Evolutionary conservation across 2,888 invertebrate species (phyloP).

Genomic region (Tetramorium bicarinatum): DNA sequence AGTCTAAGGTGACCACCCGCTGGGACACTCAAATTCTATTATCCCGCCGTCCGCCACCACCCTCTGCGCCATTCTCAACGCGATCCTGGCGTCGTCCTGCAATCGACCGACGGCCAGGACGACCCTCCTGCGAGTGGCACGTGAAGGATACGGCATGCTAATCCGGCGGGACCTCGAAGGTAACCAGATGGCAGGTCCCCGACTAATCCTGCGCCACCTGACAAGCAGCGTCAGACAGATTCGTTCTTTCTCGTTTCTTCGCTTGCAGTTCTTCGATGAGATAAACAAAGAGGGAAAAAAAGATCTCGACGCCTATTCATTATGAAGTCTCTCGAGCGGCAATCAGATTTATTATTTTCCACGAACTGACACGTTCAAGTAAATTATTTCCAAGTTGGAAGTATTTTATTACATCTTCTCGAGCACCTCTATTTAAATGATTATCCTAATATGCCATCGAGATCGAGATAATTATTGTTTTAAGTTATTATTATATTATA

Average conservation of each 20-base stretch:
- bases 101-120: constrained; percentile 56
- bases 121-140: constrained; percentile 72
- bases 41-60: constrained; percentile 64
- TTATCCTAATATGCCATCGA: not conserved
- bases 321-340: constrained; percentile 24
- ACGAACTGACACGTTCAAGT: not conserved
- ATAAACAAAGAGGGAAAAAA: not conserved
- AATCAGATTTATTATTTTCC: constrained; percentile 42
- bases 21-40: constrained; percentile 50
- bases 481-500: not conserved
- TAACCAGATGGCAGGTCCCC: constrained; percentile 80
- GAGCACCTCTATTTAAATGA: not conserved
- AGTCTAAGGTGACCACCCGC: constrained; percentile 31
- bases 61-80: constrained; percentile 46
- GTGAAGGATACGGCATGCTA: constrained; percentile 76
- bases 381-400: constrained; percentile 17
- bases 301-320: constrained; percentile 14
- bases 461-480: not conserved
- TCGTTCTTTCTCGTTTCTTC: constrained; percentile 53
- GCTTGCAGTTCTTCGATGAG: constrained; percentile 24
- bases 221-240: constrained; percentile 69
- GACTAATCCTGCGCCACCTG: constrained; percentile 80
- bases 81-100: constrained; percentile 57
- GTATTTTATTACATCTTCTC: constrained; percentile 4
- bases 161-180: constrained; percentile 71